Base-by-base conservation (phyloP, 2,113 vertebrate genomes). In the Cromileptes altivelis region DNA sequence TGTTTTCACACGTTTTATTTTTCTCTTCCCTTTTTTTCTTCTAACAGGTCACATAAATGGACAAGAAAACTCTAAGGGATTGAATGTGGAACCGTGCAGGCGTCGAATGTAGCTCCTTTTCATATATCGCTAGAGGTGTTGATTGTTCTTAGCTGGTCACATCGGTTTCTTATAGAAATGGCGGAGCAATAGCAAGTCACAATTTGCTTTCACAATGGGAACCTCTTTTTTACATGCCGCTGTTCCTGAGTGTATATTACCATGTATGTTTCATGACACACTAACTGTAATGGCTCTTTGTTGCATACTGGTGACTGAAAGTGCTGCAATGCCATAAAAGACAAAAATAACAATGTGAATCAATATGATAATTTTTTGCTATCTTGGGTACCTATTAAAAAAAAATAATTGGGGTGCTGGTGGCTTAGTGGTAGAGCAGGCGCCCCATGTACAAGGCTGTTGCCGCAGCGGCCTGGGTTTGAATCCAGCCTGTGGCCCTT, bases 1-100 rank as follows among this genome's bases (percentile, higher is more conserved):
- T 90, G 76, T 90, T 92, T 91, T 95, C 87, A 87, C 92, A 88
- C 83, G 0, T 89, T 85, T 81, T 79, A 42, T 67, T 65, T 64
- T 65, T n/a, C 4, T 77, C 7, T 56, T 45, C 9, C 42, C 42
- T 17, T 61, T 78, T 69, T 63, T 56, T 8, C 14, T 23, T 71
- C 25, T 87, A 63, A 88, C 69, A 84, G 80, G 85, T 87, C 82
- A 89, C 63, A 83, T 21, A 47, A 64, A 88, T 45, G 56, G 69
- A 86, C 70, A 80, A 64, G 53, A 78, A 75, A 81, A 87, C 40
- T 67, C 68, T 21, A 37, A 49, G 25, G 27, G 42, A 78, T 52
- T 78, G 13, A 23, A 30, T 64, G 33, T 67, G 42, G 47, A 80
- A 72, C n/a, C 47, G 49, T 65, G 67, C 60, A 58, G 42, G 69